Evolutionary conservation across 1,140 invertebrate species (phyloP), one percentile per base, ranked within the genome.

Genomic region (Diabrotica undecimpunctata): DNA sequence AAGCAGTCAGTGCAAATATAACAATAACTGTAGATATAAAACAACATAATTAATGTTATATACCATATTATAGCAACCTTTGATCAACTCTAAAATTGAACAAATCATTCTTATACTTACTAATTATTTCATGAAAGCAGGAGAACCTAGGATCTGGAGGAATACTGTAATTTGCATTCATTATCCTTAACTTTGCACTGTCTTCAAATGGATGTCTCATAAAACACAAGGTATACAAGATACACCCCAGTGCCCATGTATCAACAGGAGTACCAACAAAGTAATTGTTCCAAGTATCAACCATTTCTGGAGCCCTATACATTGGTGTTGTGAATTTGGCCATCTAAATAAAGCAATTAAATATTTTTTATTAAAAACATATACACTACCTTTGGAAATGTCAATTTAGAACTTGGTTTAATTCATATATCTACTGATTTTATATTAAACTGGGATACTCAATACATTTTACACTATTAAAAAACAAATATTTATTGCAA

Each of bases 171-270:
- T 98, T 99, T 66, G 90, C 96, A 84, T 99, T 99, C 7, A 99
- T 84, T 70, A 99, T 98, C 36, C 91, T 87, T 66, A 99, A 79
- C 80, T 99, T 99, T 41, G 96, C 96, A 64, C 87, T 88, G 82
- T 99, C 98, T 77, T 98, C 95, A 81, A 97, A 99, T 8, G 98
- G 98, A 86, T 99, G 98, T 67, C 89, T 88, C 78, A 92, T 88
- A 78, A 91, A 99, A 78, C 96, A 96, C 9, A 99, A 80, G 37
- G 90, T 87, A 80, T 94, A 99, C 0, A 99, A 80, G 59, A 99
- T 87, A 81, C 98, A 99, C 6, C 98, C 97, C 14, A 99, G 81
- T 5, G 97, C 96, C 97, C 98, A 99, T 37, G 97, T 87, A 82
- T 99, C 98, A 5, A 90, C 86, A 12, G 91, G 86, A 66, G 89